A percentile compares a stretch with the other conserved stretches of the same genome.
These are phyloP conservation scores for Athene cunicularia DNA, from an alignment of 2,113 vertebrate species.

Conservation along the genomic window DNA sequence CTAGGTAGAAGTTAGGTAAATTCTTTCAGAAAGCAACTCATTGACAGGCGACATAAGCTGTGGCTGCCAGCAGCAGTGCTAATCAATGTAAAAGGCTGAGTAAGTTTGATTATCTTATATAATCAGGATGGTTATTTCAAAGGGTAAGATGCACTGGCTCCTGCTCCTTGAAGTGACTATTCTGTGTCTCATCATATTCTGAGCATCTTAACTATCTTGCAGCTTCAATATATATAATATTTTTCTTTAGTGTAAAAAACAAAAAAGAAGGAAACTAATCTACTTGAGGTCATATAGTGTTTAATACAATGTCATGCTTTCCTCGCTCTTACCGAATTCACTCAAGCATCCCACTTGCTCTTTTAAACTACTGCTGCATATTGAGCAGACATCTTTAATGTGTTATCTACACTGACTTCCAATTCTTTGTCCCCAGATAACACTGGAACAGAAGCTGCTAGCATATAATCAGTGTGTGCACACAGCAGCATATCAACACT, in stretches of 20 bases:
- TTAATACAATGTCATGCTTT: slow-evolving; percentile 6
- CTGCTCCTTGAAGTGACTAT: background rate
- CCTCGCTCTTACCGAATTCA: slow-evolving; percentile 14
- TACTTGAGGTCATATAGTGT: background rate
- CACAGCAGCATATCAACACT: background rate
- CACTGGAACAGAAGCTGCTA: slow-evolving; percentile 16
- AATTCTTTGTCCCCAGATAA: slow-evolving; percentile 54
- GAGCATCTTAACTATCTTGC: background rate
- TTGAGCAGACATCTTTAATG: slow-evolving; percentile 37
- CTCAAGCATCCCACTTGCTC: slow-evolving; percentile 23
- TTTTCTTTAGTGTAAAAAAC: background rate
- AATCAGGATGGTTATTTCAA: background rate
- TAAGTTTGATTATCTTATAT: background rate
- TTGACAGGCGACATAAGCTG: background rate
- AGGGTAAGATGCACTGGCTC: background rate
- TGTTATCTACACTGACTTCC: background rate
- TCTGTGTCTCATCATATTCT: background rate
- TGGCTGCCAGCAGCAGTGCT: background rate
- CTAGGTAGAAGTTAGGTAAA: background rate
- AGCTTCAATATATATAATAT: background rate
- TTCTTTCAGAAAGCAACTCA: background rate
- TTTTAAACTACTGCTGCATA: slow-evolving; percentile 44
- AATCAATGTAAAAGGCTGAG: background rate
- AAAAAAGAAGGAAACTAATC: background rate
- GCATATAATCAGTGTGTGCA: background rate